These are phyloP conservation scores for Muntiacus reevesi DNA, from an alignment of 2,113 vertebrate genomes.

Conservation along the genomic window DNA sequence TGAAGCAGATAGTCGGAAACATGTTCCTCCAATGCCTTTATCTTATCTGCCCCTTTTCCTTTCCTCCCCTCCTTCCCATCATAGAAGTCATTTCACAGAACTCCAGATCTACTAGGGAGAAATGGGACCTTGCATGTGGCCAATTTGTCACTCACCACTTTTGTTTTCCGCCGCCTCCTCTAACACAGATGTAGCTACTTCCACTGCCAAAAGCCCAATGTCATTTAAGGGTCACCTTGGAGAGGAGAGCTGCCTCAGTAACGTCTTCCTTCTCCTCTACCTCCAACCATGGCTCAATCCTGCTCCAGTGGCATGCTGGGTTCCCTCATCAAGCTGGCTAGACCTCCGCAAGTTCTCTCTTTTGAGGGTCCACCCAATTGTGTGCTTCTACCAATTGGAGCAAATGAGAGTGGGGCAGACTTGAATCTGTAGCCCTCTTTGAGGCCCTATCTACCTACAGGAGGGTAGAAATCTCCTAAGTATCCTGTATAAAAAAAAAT, in stretches of 20 bases:
- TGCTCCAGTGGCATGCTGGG: not conserved
- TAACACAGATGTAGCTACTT: not conserved
- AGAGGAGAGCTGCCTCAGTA: not conserved
- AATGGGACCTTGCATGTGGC: not conserved
- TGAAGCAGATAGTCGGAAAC: not conserved
- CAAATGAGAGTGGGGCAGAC: not conserved
- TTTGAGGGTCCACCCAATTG: not conserved
- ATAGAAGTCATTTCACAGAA: not conserved
- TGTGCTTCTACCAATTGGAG: not conserved
- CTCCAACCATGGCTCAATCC: not conserved
- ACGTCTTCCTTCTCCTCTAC: not conserved
- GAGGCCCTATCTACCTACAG: not conserved
- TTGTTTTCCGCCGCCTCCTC: not conserved
- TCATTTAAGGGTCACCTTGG: not conserved
- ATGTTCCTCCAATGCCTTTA: not conserved
- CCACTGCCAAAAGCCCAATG: not conserved
- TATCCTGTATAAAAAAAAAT: not conserved
- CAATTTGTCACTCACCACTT: not conserved
- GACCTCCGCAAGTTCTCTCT: not conserved
- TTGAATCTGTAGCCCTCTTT: no score
- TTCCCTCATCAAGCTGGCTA: not conserved
- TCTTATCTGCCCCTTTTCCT: not conserved
- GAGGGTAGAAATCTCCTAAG: not conserved
- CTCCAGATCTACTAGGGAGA: not conserved
- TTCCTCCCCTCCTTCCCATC: not conserved